A percentile compares a stretch with the other conserved stretches of the same genome.
These are phyloP conservation scores for Tragelaphus imberbis DNA, from an alignment of 2,113 vertebrate species.

Conservation along the genomic window DNA sequence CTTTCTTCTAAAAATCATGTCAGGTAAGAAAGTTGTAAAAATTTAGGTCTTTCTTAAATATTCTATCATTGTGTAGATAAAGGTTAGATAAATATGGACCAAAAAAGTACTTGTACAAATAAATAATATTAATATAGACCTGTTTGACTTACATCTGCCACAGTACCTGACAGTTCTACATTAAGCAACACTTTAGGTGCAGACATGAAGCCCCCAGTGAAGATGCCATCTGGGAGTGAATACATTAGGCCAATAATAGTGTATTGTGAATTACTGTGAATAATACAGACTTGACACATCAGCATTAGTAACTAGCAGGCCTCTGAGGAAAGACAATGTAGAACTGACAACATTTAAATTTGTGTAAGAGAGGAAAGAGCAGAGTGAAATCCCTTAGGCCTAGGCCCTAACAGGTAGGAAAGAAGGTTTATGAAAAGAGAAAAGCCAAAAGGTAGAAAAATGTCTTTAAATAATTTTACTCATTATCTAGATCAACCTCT, in stretches of 20 bases:
- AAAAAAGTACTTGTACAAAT: not conserved
- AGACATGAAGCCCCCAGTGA: not conserved
- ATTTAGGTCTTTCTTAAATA: not conserved
- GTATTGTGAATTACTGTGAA: conserved; percentile 41
- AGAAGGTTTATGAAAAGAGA: not conserved
- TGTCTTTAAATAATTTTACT: not conserved
- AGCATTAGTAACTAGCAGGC: conserved; percentile 1
- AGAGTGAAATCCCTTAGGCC: not conserved
- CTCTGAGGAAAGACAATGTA: conserved; percentile 6
- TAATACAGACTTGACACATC: conserved; percentile 18
- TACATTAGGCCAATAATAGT: conserved; percentile 44
- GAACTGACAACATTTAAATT: not conserved
- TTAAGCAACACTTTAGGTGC: not conserved
- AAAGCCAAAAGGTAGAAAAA: not conserved
- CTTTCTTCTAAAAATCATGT: not conserved
- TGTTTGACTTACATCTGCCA: not conserved
- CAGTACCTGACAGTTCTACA: not conserved
- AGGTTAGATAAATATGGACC: not conserved
- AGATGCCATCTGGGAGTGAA: conserved; percentile 40
- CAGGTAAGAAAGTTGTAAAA: not conserved
- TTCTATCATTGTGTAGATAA: not conserved
- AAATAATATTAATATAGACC: not conserved
- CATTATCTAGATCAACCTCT: not conserved
- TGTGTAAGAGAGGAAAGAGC: not conserved
- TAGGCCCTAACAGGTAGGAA: not conserved